A percentile compares a stretch with the other conserved stretches of the same genome.
Conservation (phyloP, 92 coral and sea anemone species). For the Micromussa lordhowensis region DNA sequence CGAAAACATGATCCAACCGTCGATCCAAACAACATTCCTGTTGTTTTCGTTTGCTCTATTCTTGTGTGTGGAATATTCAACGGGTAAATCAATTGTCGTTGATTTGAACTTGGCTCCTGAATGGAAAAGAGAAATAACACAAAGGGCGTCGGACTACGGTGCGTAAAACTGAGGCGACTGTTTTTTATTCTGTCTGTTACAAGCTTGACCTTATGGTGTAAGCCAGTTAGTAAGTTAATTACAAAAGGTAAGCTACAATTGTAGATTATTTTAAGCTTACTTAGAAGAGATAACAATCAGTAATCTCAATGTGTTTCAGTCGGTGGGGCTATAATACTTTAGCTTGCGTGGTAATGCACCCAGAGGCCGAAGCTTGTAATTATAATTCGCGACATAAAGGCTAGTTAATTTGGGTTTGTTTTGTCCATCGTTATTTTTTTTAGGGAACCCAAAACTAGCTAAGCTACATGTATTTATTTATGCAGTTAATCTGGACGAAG, state of each 20-base stretch:
- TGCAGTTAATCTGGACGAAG: neutral
- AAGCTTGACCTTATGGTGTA: too few species aligned
- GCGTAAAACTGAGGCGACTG: neutral
- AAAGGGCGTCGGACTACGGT: slow-evolving; percentile 76
- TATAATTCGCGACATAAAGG: too few species aligned
- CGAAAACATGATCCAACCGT: neutral
- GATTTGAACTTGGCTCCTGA: slow-evolving; percentile 56
- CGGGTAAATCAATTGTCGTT: slow-evolving; percentile 45
- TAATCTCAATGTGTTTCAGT: neutral
- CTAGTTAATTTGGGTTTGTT: too few species aligned
- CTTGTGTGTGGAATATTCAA: neutral
- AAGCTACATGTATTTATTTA: neutral
- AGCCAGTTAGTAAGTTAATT: too few species aligned
- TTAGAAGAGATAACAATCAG: neutral
- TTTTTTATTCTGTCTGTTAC: too few species aligned
- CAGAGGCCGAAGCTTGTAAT: neutral
- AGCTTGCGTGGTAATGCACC: neutral
- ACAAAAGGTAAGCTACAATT: too few species aligned
- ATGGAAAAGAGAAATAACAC: slow-evolving; percentile 66
- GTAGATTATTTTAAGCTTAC: too few species aligned
- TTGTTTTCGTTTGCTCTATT: neutral
- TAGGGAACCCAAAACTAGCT: neutral
- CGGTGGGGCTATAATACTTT: neutral
- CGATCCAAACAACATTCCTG: neutral
- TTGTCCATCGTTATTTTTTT: too few species aligned